Evolutionary conservation across 1,140 invertebrate species (phyloP), one percentile per base, ranked within the genome.

Genomic region (Charaxes varanes): DNA sequence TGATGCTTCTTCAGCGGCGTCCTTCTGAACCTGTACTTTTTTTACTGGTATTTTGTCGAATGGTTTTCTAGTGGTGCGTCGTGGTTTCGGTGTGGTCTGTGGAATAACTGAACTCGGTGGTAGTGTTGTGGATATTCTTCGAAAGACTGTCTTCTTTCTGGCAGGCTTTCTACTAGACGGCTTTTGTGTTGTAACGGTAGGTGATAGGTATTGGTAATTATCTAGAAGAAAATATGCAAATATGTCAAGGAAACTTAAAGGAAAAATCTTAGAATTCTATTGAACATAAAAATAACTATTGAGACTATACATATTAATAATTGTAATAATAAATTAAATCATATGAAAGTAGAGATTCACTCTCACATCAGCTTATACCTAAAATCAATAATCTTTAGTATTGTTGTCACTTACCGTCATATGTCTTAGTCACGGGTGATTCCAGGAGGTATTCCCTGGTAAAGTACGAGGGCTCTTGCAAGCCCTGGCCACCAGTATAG

Each of bases 361-460:
- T n/a, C n/a, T n/a, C n/a, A n/a, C n/a, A n/a, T n/a, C n/a, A n/a
- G n/a, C n/a, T n/a, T n/a, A n/a, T n/a, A n/a, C n/a, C n/a, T n/a
- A n/a, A n/a, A n/a, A n/a, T n/a, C n/a, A n/a, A n/a, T n/a, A n/a
- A n/a, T n/a, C n/a, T n/a, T n/a, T n/a, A n/a, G n/a, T n/a, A n/a
- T n/a, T n/a, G n/a, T n/a, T n/a, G n/a, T n/a, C n/a, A 57, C 68
- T 78, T 51, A 80, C 67, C 85, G 67, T 71, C 71, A 61, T 78
- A 85, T 35, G 61, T 65, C 43, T 73, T 79, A 19, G 69, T 73
- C 4, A 78, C 66, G 10, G 78, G 78, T 1, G 78, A 77, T 21
- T 80, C 83, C 46, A 84, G 33, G 3, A 85, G 52, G 43, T 85
- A 85, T 61, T 84, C 83, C 38, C 83, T 73, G 6, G 83, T 85